These are phyloP conservation scores for Lacerta agilis DNA, from an alignment of 2,797 vertebrate genomes.

Conservation along the genomic window DNA sequence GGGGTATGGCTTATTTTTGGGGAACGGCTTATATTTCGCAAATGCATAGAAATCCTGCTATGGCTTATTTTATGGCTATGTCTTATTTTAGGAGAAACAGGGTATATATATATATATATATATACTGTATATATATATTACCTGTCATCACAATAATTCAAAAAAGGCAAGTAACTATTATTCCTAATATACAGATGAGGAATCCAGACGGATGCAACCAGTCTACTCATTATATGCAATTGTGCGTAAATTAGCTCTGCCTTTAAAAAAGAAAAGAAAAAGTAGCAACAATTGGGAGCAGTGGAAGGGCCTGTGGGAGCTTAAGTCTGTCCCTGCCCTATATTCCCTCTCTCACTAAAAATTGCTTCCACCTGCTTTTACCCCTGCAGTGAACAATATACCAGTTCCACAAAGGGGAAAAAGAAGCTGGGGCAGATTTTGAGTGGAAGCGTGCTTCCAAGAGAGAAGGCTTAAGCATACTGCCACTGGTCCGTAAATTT, in stretches of 20 bases:
- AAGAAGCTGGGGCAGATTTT: not conserved
- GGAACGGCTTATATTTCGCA: too few species aligned
- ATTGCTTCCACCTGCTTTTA: not conserved
- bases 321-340: not conserved
- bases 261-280: not conserved
- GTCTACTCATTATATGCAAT: not conserved
- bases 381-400: not conserved
- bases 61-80: too few species aligned
- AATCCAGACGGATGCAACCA: not conserved
- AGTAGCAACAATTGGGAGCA: not conserved
- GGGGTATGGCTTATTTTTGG: too few species aligned
- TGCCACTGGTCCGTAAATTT: not conserved
- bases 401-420: too few species aligned
- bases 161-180: not conserved
- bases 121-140: too few species aligned
- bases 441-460: not conserved
- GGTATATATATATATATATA: too few species aligned
- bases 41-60: too few species aligned
- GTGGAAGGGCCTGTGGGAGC: not conserved
- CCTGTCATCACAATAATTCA: not conserved
- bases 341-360: not conserved
- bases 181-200: not conserved
- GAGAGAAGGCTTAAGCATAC: not conserved
- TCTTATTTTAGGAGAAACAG: too few species aligned
- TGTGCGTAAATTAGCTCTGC: not conserved